Conservation (phyloP, 2,888 invertebrate genomes). For the Acrocyrtus sp. region DNA sequence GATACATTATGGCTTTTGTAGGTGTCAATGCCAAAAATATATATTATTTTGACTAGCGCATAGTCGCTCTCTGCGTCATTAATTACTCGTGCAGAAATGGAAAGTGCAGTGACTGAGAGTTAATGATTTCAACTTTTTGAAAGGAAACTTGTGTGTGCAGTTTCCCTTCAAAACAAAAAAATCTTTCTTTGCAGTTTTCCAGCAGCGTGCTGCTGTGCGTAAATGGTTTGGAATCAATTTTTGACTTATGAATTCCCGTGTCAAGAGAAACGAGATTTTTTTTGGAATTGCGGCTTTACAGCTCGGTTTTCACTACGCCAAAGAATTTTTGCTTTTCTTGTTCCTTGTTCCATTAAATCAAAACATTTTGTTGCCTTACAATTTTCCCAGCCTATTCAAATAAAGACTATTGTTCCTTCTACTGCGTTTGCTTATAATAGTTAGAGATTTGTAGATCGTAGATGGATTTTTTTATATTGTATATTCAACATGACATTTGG, state of each 20-base stretch:
- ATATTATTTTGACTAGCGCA: background rate
- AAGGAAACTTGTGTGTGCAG: slow-evolving; percentile 2
- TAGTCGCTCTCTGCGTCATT: background rate
- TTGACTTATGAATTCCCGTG: slow-evolving; percentile 60
- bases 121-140: background rate
- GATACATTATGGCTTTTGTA: no score
- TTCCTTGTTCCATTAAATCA: no score
- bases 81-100: background rate
- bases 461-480: no score
- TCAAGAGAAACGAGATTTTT: slow-evolving; percentile 47
- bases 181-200: background rate
- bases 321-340: no score
- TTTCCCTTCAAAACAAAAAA: background rate
- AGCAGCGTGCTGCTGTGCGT: slow-evolving; percentile 21
- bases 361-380: no score
- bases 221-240: slow-evolving; percentile 63
- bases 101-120: background rate
- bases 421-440: no score
- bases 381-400: no score
- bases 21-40: slow-evolving; percentile 18
- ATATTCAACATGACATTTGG: no score
- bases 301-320: no score
- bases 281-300: no score
- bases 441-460: no score
- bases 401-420: no score